Evolutionary conservation across 1,140 invertebrate genomes (phyloP), one percentile per base, ranked within the genome.

Genomic region (Gryllus bimaculatus): DNA sequence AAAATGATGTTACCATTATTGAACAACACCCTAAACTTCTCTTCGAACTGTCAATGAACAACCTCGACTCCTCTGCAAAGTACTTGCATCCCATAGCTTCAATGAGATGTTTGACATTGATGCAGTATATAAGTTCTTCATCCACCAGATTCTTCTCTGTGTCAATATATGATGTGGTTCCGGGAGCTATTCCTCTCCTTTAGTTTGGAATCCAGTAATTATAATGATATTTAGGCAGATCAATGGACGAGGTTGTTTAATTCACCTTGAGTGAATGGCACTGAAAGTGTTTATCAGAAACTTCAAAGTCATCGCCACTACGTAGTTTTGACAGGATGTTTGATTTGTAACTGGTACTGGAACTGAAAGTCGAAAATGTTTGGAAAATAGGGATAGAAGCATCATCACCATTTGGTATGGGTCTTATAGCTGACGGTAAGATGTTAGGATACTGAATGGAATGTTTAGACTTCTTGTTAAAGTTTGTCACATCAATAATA

Each of bases 21-120:
- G n/a, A n/a, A n/a, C n/a, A n/a, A 82, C 82, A 83, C 82, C 86
- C 86, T 49, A 85, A 81, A 81, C 83, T 86, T 79, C 79, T 81
- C 81, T 84, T 84, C 21, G 83, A 83, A 80, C 81, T 83, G 79
- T 86, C 84, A 66, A 86, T 83, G 78, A 84, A 84, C 8, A 77
- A 47, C 8, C 76, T 26, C 76, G 18, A 39, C 12, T 39, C 76
- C 13, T 77, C 48, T 39, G n/a, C 18, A 8, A 77, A n/a, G n/a
- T 77, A 77, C n/a, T 48, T n/a, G 8, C 26, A 48, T 47, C 8
- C 26, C 26, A 26, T 48, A 39, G 48, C 48, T 77, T 77, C 48
- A 12, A 21, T 39, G 47, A 77, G 76, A 47, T 47, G 20, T 77
- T 48, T 21, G 10, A 77, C 76, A 77, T 77, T 47, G 15, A 47